Base-by-base conservation (phyloP, 2,888 invertebrate species). In the Amiota mariae region DNA sequence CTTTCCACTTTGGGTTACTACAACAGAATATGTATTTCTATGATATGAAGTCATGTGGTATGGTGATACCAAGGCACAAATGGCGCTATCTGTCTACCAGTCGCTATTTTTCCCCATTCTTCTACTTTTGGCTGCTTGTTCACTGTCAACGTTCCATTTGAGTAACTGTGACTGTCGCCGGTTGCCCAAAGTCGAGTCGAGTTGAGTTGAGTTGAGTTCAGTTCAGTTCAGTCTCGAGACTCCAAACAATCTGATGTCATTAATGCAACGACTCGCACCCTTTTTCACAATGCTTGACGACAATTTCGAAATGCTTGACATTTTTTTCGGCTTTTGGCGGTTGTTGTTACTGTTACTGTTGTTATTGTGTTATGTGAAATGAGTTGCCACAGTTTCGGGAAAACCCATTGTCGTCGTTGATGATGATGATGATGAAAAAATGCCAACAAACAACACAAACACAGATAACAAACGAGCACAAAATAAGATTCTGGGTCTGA, bases 401-500 rank as follows among this genome's bases (percentile, higher is more conserved):
- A 36, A 36, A 36, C 36, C 2, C 36, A 36, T 36, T 6, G 36
- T 36, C 36, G 36, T 36, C 36, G 36, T 36, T 3, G n/a, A n/a
- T n/a, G n/a, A 24, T 24, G 24, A 2, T 36, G 36, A 36, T 36
- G 36, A 36, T 63, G 46, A 47, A 51, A 51, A 68, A 76, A 77
- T 9, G 49, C 15, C 18, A 68, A 68, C 63, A 54, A 72, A 48
- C 72, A 71, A 74, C 75, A 79, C 81, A 80, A 78, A 85, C n/a
- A 59, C 20, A 59, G 46, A 83, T 81, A 82, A 85, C 85, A 85
- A 86, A 81, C 82, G 81, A 81, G 79, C 79, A 82, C 82, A 86
- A 85, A 85, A 83, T 84, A 87, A 85, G 86, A 86, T 85, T 86
- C 80, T 83, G 85, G 83, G 81, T 82, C 82, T 76, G 18, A 36